Evolutionary conservation across 2,888 invertebrate genomes (phyloP), one percentile per base, ranked within the genome.

Genomic region (Phasia obesa): DNA sequence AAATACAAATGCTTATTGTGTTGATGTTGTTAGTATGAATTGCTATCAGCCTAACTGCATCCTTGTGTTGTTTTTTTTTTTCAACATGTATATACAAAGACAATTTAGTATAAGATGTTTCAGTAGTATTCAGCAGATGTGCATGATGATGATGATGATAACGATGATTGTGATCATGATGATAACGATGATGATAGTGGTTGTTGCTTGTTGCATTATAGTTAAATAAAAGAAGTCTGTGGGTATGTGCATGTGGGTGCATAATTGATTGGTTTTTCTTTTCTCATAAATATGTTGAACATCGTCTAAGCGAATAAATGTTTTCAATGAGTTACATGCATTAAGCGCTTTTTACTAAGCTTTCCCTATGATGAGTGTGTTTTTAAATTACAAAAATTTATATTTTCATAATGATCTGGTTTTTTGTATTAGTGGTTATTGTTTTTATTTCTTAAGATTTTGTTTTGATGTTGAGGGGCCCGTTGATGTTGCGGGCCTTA

Each of bases 401-500:
- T 62, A 35, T 67, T 67, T 67, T 49, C 38, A 60, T 53, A 6
- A 42, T 64, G 13, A 11, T 47, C 19, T 21, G 53, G 25, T 11
- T 23, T 57, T 35, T 60, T 71, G 6, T n/a, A 57, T 17, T 15
- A n/a, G 25, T 55, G 4, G 17, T 49, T 35, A 21, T 53, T 62
- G 15, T 65, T 27, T 77, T 74, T 27, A 83, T 70, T 83, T 83
- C 38, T 80, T 79, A n/a, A 71, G 17, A 83, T 21, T 53, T 60
- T 67, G 65, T 80, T 80, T 83, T 65, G 83, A 83, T 76, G 83
- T 83, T 62, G 83, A 80, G 19, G 79, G 83, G 83, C 83, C 83
- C 83, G 83, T 76, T 79, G 83, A 67, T 62, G 75, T 47, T 19
- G 71, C 83, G 83, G 83, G 83, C 83, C 83, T 83, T 83, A 83